Evolutionary conservation across 2,113 vertebrate species (phyloP).

Genomic region (Mormyrus lacerda): DNA sequence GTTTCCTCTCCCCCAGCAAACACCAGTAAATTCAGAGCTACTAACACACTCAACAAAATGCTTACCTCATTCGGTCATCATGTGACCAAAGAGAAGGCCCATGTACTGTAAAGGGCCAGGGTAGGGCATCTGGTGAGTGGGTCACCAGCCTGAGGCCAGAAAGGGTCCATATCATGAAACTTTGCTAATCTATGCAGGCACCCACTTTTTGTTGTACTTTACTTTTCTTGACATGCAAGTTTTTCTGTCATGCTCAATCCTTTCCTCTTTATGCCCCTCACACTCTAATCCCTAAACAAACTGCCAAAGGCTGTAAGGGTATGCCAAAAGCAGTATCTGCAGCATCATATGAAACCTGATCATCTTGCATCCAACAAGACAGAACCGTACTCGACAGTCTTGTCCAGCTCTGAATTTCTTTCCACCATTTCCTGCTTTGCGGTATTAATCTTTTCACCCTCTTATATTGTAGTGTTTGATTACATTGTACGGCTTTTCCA

Average conservation of each 20-base stretch:
- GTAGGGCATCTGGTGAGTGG: background rate
- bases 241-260: background rate
- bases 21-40: background rate
- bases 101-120: background rate
- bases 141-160: background rate
- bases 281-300: background rate
- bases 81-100: background rate
- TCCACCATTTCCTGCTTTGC: background rate
- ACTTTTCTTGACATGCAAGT: background rate
- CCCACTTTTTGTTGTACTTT: background rate
- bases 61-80: background rate
- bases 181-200: background rate
- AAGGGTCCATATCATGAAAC: background rate
- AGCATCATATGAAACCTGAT: background rate
- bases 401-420: background rate
- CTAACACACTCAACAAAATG: background rate
- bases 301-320: background rate
- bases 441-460: background rate
- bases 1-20: background rate
- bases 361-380: background rate
- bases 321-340: background rate
- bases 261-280: background rate
- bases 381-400: background rate
- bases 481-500: background rate
- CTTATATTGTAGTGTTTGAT: background rate